These are phyloP conservation scores for Spodoptera litura DNA, from an alignment of 1,140 invertebrate genomes.

Conservation along the genomic window DNA sequence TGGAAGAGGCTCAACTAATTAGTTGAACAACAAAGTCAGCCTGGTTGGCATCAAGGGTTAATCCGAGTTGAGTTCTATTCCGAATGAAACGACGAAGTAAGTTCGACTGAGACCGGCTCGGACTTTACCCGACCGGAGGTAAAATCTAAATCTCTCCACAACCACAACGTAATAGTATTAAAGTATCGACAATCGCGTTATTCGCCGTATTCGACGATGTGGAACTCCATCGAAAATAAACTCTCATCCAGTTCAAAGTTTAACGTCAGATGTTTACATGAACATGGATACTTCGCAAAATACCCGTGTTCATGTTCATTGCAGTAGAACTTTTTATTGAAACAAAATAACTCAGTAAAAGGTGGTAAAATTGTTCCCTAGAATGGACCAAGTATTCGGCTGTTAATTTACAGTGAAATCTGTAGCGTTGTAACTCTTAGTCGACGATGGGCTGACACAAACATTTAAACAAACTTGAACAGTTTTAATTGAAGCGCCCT, in stretches of 20 bases:
- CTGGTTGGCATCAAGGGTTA: slow-evolving; percentile 51
- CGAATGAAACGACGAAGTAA: slow-evolving; percentile 50
- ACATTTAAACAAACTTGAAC: slow-evolving; percentile 79
- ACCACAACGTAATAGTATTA: slow-evolving; percentile 59
- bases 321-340: slow-evolving; percentile 27
- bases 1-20: slow-evolving; percentile 47
- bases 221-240: slow-evolving; percentile 44
- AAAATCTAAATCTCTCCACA: slow-evolving; percentile 57
- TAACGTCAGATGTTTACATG: slow-evolving; percentile 22
- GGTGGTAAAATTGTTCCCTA: background rate
- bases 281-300: background rate
- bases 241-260: slow-evolving; percentile 29
- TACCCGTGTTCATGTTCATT: slow-evolving; percentile 18
- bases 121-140: slow-evolving; percentile 57
- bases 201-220: slow-evolving; percentile 49
- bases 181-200: slow-evolving; percentile 63
- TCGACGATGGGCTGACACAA: slow-evolving; percentile 66
- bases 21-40: slow-evolving; percentile 51
- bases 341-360: background rate
- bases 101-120: slow-evolving; percentile 40
- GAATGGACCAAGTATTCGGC: slow-evolving; percentile 24
- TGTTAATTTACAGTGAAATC: slow-evolving; percentile 52
- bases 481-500: slow-evolving; percentile 81
- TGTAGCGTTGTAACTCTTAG: slow-evolving; percentile 51
- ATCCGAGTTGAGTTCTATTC: slow-evolving; percentile 52